Evolutionary conservation across 2,888 invertebrate species (phyloP).

Genomic region (Hydropsyche betteni): DNA sequence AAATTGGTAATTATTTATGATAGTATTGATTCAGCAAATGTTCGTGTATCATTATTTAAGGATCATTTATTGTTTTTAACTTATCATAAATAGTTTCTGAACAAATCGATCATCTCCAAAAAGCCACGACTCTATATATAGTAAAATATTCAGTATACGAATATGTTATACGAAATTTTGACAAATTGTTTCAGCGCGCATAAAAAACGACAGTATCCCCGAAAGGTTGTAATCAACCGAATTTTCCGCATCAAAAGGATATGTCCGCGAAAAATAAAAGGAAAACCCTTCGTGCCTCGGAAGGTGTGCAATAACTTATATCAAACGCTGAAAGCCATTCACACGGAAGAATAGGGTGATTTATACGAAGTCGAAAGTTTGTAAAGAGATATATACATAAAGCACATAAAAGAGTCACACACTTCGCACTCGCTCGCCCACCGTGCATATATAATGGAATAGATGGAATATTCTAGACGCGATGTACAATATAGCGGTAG

Average conservation of each 20-base stretch:
- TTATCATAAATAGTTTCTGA: too few relatives aligned
- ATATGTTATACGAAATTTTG: neutral
- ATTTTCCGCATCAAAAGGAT: slow-evolving; percentile 12
- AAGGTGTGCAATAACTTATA: slow-evolving; percentile 34
- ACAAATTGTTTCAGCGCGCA: slow-evolving; percentile 3
- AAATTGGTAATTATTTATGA: too few relatives aligned
- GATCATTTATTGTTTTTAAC: too few relatives aligned
- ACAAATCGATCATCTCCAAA: too few relatives aligned
- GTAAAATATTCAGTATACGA: too few relatives aligned
- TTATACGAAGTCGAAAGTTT: slow-evolving; percentile 26
- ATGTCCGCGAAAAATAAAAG: neutral
- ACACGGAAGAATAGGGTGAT: slow-evolving; percentile 34
- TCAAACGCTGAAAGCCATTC: slow-evolving; percentile 35
- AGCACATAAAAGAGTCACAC: neutral
- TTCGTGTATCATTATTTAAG: too few relatives aligned
- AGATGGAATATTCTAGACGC: too few relatives aligned
- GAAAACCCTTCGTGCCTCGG: neutral
- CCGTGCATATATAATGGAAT: neutral
- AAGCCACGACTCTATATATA: too few relatives aligned
- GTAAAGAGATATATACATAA: slow-evolving; percentile 14
- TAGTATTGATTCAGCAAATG: too few relatives aligned
- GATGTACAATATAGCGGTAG: too few relatives aligned
- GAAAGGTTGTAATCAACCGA: slow-evolving; percentile 8
- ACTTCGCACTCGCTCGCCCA: too few relatives aligned
- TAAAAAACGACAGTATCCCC: neutral